Evolutionary conservation across 2,797 vertebrate species (phyloP).

Genomic region (Hyperoplus lanceolatus): DNA sequence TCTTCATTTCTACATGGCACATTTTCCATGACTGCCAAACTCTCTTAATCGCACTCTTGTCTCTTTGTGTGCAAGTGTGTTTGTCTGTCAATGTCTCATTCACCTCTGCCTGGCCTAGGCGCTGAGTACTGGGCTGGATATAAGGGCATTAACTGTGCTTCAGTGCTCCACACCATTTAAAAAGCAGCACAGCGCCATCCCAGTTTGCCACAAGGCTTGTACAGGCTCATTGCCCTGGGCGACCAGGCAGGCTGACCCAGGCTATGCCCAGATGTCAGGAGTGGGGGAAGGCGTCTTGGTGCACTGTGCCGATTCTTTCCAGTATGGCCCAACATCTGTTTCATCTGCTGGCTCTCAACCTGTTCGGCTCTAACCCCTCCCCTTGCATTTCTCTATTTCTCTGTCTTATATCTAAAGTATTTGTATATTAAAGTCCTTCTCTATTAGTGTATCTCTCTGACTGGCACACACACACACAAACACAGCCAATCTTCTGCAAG

Average conservation of each 20-base stretch:
- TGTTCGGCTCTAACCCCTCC: conserved; percentile 75
- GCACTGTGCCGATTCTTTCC: conserved; percentile 92
- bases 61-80: conserved; percentile 48
- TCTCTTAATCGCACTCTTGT: conserved; percentile 16
- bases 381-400: conserved; percentile 48
- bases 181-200: conserved; percentile 90
- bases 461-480: conserved; percentile 47
- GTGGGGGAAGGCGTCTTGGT: conserved; percentile 90
- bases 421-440: conserved; percentile 52
- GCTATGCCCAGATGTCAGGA: conserved; percentile 97
- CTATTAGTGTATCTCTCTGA: conserved; percentile 49
- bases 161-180: conserved; percentile 92
- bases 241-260: conserved; percentile 89
- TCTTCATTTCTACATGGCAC: conserved; percentile 12
- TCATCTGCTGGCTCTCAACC: conserved; percentile 94
- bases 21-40: conserved; percentile 21
- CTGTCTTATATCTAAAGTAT: conserved; percentile 52
- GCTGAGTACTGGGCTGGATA: conserved; percentile 91
- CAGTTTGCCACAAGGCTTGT: conserved; percentile 92
- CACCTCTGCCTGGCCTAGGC: conserved; percentile 90
- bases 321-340: conserved; percentile 98
- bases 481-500: conserved; percentile 47
- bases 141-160: conserved; percentile 93
- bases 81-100: conserved; percentile 85
- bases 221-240: conserved; percentile 93